Evolutionary conservation across 2,888 invertebrate species (phyloP).

Genomic region (Exephanes ischioxanthus): DNA sequence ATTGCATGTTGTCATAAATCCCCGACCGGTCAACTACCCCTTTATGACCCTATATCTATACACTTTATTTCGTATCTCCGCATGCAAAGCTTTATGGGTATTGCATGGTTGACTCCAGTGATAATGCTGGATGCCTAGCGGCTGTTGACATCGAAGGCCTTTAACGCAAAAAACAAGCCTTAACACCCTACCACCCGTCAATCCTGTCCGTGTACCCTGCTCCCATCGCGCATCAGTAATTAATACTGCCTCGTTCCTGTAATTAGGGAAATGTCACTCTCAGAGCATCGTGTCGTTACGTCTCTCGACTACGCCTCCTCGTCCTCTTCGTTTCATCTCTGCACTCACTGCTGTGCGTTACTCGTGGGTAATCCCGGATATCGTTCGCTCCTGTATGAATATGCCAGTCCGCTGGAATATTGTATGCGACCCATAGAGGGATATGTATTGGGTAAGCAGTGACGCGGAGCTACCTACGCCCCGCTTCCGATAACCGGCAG

Average conservation of each 20-base stretch:
- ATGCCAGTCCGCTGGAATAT: slow-evolving; percentile 33
- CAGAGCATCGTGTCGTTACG: slow-evolving; percentile 25
- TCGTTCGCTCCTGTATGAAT: slow-evolving; percentile 34
- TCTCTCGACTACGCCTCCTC: slow-evolving; percentile 25
- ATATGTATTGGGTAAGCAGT: slow-evolving; percentile 17
- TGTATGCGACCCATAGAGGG: slow-evolving; percentile 19
- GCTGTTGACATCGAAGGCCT: neutral
- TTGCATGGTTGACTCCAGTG: neutral
- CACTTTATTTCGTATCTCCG: neutral
- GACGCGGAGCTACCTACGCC: slow-evolving; percentile 10
- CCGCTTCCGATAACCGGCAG: slow-evolving; percentile 4
- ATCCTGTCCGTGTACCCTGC: neutral
- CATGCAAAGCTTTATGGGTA: neutral
- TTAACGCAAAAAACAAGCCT: neutral
- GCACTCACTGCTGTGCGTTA: neutral
- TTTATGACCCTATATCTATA: slow-evolving; percentile 5
- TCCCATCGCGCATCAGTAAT: slow-evolving; percentile 27
- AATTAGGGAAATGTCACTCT: slow-evolving; percentile 41
- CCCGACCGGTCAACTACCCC: slow-evolving; percentile 43
- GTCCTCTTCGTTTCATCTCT: slow-evolving; percentile 35
- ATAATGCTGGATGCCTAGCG: neutral
- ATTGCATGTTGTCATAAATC: slow-evolving; percentile 49
- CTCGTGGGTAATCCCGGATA: slow-evolving; percentile 45
- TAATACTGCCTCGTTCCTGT: slow-evolving; percentile 23
- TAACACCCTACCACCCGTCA: neutral